Evolutionary conservation across 2,113 vertebrate species (phyloP), one percentile per base, ranked within the genome.

Genomic region (Penelope pileata): DNA sequence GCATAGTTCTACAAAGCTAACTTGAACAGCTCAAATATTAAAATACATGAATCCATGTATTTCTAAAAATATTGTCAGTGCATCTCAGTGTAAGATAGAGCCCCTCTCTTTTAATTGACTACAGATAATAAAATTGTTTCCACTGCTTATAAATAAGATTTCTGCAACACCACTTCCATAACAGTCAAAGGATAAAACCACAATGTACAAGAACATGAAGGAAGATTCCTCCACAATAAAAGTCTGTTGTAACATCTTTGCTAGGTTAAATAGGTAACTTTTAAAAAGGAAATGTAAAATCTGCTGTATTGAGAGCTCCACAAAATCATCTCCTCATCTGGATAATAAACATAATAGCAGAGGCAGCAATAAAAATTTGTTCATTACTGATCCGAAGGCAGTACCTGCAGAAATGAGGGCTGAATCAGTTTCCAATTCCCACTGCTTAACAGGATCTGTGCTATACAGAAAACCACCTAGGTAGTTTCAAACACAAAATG

Each of bases 401-500:
- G n/a, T 48, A 90, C 17, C 40, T 88, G 80, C 45, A 70, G 40
- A 90, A 56, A 5, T 7, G 23, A 95, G 34, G 16, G n/a, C 51
- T 93, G 68, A 85, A 76, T 51, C 75, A 68, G 78, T 74, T 96
- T 96, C 84, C 83, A 91, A 36, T 83, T 79, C 56, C 43, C 68
- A 83, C 23, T 51, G 73, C 69, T 90, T 86, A 88, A 3, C 32
- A 95, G 93, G 45, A 93, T 43, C 48, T 68, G 34, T 64, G 40
- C 76, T 72, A 81, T 8, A 42, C 60, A 88, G 91, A 93, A 93
- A 93, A 43, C 16, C 64, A 88, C 56, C 80, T 60, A 93, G 83
- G 80, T 74, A 94, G 83, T 92, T 93, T 78, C 60, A 78, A 86
- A 81, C 47, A 81, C 68, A 96, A 94, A 95, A 96, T 64, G 75